Evolutionary conservation across 2,888 invertebrate species (phyloP).

Genomic region (Pseudococcus jackbeardsleyi): DNA sequence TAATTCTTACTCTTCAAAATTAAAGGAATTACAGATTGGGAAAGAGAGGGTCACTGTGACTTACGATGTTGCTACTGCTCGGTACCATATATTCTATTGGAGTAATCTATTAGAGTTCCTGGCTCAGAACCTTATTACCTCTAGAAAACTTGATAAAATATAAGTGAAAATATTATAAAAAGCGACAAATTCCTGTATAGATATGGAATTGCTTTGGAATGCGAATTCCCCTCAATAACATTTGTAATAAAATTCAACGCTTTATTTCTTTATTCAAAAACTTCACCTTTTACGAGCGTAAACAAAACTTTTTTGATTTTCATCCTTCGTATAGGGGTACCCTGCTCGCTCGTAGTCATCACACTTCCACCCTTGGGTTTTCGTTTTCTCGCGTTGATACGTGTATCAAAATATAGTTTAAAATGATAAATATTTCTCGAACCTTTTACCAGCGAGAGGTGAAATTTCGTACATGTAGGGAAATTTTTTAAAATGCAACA

Average conservation of each 20-base stretch:
- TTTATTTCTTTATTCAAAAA: background rate
- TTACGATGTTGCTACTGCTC: no score
- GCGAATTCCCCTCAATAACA: background rate
- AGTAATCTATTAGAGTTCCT: no score
- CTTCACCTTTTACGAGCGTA: background rate
- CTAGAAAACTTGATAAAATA: no score
- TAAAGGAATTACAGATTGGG: no score
- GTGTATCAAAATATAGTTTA: background rate
- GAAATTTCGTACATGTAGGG: background rate
- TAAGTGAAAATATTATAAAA: background rate
- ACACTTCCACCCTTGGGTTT: background rate
- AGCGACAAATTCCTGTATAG: background rate
- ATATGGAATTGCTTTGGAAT: background rate
- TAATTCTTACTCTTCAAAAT: no score
- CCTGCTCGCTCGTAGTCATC: background rate
- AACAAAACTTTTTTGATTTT: constrained; percentile 23
- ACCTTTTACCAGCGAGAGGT: background rate
- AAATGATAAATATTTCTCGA: background rate
- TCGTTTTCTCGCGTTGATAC: background rate
- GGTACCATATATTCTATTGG: no score
- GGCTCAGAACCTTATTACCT: no score
- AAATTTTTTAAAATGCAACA: constrained; percentile 9
- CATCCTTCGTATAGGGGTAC: background rate
- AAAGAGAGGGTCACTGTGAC: no score
- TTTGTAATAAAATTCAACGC: constrained; percentile 1